A percentile compares a stretch with the other conserved stretches of the same genome.
Conservation (phyloP, 1,140 invertebrate genomes). For the Zaprionus gabonicus region DNA sequence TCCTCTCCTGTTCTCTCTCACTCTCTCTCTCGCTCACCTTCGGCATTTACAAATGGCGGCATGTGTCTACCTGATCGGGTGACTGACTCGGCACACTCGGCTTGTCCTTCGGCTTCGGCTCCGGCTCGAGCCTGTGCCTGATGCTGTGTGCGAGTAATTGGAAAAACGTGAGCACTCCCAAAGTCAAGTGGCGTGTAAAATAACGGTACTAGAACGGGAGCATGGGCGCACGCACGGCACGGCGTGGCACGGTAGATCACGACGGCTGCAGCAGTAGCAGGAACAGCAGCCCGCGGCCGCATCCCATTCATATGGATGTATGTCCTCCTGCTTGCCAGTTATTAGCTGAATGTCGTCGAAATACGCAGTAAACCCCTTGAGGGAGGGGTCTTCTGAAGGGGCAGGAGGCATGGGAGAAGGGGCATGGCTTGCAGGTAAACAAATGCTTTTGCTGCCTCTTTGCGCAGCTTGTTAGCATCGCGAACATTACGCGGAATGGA, state of each 20-base stretch:
- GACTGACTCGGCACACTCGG: slow-evolving; percentile 22
- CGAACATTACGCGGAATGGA: slow-evolving; percentile 77
- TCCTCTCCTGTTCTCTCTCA: neutral
- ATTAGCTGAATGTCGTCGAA: neutral
- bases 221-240: neutral
- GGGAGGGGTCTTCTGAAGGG: neutral
- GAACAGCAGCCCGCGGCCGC: slow-evolving; percentile 12
- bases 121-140: neutral
- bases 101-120: neutral
- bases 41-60: slow-evolving; percentile 65
- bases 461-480: slow-evolving; percentile 58
- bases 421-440: slow-evolving; percentile 46
- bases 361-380: slow-evolving; percentile 1
- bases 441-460: slow-evolving; percentile 23
- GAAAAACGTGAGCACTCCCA: slow-evolving; percentile 69
- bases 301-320: neutral
- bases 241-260: slow-evolving; percentile 1
- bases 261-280: slow-evolving; percentile 3
- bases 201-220: slow-evolving; percentile 35
- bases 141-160: slow-evolving; percentile 56
- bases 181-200: slow-evolving; percentile 83
- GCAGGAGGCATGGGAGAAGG: neutral
- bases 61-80: slow-evolving; percentile 31
- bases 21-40: neutral
- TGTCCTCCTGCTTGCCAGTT: neutral